phyloP scores from a whole-genome alignment of 1,140 invertebrate species.

The Hycleus cichorii region DNA sequence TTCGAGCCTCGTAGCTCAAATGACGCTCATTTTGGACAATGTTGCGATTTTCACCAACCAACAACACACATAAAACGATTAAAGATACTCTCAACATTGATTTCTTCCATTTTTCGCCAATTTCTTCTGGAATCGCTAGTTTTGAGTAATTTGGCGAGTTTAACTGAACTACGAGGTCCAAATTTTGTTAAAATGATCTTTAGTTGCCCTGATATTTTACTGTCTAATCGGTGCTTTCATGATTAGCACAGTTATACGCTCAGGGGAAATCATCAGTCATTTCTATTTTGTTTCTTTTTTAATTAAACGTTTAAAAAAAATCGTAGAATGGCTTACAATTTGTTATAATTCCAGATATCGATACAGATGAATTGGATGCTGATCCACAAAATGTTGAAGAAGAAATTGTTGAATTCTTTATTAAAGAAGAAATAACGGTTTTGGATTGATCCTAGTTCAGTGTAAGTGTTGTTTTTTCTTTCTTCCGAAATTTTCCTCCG shows the following conservation, averaged over 20 bases:
- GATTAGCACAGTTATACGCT: slow-evolving; percentile 12
- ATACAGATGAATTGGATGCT: slow-evolving; percentile 83
- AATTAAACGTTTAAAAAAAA: not conserved
- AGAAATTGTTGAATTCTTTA: slow-evolving; percentile 94
- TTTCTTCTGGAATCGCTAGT: too few relatives aligned
- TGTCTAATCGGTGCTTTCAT: not conserved
- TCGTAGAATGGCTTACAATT: not conserved
- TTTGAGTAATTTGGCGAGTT: too few relatives aligned
- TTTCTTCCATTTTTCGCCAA: too few relatives aligned
- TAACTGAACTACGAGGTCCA: too few relatives aligned
- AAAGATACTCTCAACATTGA: too few relatives aligned
- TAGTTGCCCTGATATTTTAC: slow-evolving; percentile 8
- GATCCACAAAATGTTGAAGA: slow-evolving; percentile 86
- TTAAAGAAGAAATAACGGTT: slow-evolving; percentile 87
- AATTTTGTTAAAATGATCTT: too few relatives aligned
- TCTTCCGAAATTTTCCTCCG: too few relatives aligned
- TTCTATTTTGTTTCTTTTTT: not conserved
- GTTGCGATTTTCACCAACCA: too few relatives aligned
- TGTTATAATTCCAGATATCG: slow-evolving; percentile 59
- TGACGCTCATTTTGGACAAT: too few relatives aligned
- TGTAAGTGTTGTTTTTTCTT: slow-evolving; percentile 8
- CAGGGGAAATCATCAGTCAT: slow-evolving; percentile 12
- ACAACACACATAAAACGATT: too few relatives aligned
- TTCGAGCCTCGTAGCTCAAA: not conserved
- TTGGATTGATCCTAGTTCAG: slow-evolving; percentile 48